Evolutionary conservation across 1,140 invertebrate genomes (phyloP), one percentile per base, ranked within the genome.

Genomic region (Helicoverpa zea): DNA sequence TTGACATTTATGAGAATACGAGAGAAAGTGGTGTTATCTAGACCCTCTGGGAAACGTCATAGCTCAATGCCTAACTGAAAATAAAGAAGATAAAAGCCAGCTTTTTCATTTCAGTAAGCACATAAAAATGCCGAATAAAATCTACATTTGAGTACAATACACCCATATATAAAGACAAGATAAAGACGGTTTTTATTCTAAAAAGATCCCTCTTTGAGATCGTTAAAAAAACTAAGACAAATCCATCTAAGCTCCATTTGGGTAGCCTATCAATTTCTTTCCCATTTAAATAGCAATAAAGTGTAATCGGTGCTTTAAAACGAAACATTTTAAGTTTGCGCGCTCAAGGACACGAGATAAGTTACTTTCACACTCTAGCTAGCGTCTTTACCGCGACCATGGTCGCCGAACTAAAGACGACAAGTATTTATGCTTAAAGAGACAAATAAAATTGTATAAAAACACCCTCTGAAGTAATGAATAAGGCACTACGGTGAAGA

Each of bases 201-300:
- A 59, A 59, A 58, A 23, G 49, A 54, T 72, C 12, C 12, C 12
- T 51, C 14, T 2, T 5, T 30, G 18, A n/a, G 63, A 63, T 63
- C 58, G 35, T 76, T 51, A 63, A 63, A 72, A 72, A 70, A 30
- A 29, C 59, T 76, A n/a, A 76, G 18, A 63, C 73, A 49, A 49
- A 76, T 76, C 73, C 56, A 51, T 76, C 35, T 59, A 29, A 61
- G 47, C 18, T 78, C 61, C 23, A 66, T 72, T 72, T 51, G 66
- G 75, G 66, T 78, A 66, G 59, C 59, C 63, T 43, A 78, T 79
- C 66, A 79, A 79, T 79, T 79, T 79, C 66, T 54, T 18, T 72
- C 54, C 77, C 77, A 79, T 79, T 79, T 79, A 79, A 79, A 72
- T 79, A 51, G 77, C 77, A 43, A 72, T 79, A 72, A 79, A 79